These are phyloP conservation scores for Uloborus diversus DNA, from an alignment of 1,140 invertebrate species.

Conservation along the genomic window DNA sequence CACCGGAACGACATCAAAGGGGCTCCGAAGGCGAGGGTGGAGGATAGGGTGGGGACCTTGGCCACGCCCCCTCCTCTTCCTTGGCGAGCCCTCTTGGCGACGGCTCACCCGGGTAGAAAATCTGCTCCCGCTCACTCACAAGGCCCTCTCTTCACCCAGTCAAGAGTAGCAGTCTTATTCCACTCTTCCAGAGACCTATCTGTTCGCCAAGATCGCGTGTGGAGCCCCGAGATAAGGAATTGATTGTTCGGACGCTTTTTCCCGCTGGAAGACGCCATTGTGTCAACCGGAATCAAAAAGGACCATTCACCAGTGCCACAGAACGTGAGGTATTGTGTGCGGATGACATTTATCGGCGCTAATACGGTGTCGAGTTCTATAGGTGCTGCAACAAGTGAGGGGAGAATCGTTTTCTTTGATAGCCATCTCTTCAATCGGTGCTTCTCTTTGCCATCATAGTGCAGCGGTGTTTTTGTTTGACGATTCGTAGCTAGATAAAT, in stretches of 20 bases:
- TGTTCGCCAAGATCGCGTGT: not conserved
- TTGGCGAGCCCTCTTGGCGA: constrained; percentile 40
- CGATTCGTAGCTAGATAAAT: no score
- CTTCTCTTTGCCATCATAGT: no score
- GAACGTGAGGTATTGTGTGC: constrained; percentile 33
- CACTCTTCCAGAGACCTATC: not conserved
- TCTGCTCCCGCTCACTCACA: not conserved
- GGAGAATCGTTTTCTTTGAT: not conserved
- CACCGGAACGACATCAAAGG: not conserved
- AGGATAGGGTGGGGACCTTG: constrained; percentile 3
- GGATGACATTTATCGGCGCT: constrained; percentile 24
- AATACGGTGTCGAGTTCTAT: constrained; percentile 37
- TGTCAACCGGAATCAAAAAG: constrained; percentile 13
- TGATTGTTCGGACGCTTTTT: constrained; percentile 34
- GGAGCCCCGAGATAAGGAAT: constrained; percentile 29
- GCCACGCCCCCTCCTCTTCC: constrained; percentile 27
- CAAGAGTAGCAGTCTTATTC: constrained; percentile 41
- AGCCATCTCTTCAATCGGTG: no score
- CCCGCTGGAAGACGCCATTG: constrained; percentile 35
- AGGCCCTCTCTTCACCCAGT: no score
- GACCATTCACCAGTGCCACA: constrained; percentile 8
- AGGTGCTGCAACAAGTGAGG: constrained; percentile 24
- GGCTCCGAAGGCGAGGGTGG: not conserved
- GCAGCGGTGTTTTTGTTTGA: no score
- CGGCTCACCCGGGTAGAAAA: not conserved